A percentile compares a stretch with the other conserved stretches of the same genome.
Conservation (phyloP, 2,888 invertebrate species). For the Apamea anceps region DNA sequence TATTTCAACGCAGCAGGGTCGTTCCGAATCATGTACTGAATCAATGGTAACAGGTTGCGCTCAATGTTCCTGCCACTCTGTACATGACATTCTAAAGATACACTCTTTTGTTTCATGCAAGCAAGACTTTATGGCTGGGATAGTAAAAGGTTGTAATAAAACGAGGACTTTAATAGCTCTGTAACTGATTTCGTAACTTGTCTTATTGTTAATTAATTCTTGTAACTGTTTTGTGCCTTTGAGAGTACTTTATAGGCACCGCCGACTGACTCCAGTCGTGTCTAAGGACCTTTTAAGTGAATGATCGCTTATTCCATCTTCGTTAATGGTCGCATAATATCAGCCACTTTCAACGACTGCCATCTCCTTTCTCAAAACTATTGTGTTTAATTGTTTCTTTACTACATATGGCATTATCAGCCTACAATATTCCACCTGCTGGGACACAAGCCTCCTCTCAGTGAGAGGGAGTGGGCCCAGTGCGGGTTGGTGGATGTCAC, state of each 20-base stretch:
- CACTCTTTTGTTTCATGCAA: conserved; percentile 40
- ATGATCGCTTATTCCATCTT: conserved; percentile 19
- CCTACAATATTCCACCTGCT: too few relatives aligned
- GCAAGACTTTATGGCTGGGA: conserved; percentile 24
- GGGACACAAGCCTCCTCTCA: too few relatives aligned
- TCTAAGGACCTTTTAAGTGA: conserved; percentile 26
- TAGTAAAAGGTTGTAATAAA: conserved; percentile 48
- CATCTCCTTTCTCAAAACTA: conserved; percentile 9
- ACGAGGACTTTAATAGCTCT: conserved; percentile 41
- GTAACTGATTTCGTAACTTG: conserved; percentile 52
- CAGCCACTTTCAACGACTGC: not conserved
- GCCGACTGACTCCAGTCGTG: conserved; percentile 23
- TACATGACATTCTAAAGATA: conserved; percentile 19
- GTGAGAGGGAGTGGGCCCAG: too few relatives aligned
- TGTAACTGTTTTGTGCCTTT: conserved; percentile 40
- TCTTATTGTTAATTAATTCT: conserved; percentile 53
- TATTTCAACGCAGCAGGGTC: too few relatives aligned
- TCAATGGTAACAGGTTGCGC: too few relatives aligned
- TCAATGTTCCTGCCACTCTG: not conserved
- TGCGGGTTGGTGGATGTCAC: too few relatives aligned
- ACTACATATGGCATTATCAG: too few relatives aligned
- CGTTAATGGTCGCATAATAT: conserved; percentile 20
- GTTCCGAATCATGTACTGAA: too few relatives aligned
- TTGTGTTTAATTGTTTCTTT: not conserved
- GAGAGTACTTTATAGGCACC: conserved; percentile 32